Conservation (phyloP, 2,797 vertebrate species). For the Gobionotothen gibberifrons region DNA sequence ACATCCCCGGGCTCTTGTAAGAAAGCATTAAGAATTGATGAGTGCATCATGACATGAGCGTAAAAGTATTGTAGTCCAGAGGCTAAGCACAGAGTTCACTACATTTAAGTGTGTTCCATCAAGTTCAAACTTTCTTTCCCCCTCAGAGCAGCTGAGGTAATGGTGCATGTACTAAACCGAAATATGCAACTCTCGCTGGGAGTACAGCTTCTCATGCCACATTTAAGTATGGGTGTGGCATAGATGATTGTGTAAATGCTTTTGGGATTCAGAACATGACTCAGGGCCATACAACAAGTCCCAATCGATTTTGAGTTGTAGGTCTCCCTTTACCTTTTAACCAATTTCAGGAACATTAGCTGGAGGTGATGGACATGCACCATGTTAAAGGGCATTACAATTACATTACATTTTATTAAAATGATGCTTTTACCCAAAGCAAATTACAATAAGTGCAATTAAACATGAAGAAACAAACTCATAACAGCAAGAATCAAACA, state of each 20-base stretch:
- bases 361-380: too few relatives aligned
- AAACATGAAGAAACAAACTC: too few relatives aligned
- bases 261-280: not conserved
- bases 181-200: not conserved
- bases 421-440: too few relatives aligned
- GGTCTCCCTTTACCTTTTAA: too few relatives aligned
- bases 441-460: too few relatives aligned
- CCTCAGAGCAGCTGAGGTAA: not conserved
- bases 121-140: not conserved
- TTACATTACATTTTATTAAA: too few relatives aligned
- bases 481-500: too few relatives aligned
- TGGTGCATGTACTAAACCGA: not conserved
- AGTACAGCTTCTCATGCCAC: not conserved
- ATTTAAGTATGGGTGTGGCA: not conserved
- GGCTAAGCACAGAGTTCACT: slow-evolving; percentile 11
- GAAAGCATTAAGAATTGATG: slow-evolving; percentile 44
- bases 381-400: too few relatives aligned
- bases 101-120: slow-evolving; percentile 17
- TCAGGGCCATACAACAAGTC: not conserved
- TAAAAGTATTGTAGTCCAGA: slow-evolving; percentile 22
- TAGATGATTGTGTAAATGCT: too few relatives aligned
- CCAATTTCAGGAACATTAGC: too few relatives aligned
- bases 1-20: slow-evolving; percentile 26
- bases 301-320: too few relatives aligned
- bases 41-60: slow-evolving; percentile 15